phyloP scores from a whole-genome alignment of 2,888 invertebrate species.

The Epiblema foenella region DNA sequence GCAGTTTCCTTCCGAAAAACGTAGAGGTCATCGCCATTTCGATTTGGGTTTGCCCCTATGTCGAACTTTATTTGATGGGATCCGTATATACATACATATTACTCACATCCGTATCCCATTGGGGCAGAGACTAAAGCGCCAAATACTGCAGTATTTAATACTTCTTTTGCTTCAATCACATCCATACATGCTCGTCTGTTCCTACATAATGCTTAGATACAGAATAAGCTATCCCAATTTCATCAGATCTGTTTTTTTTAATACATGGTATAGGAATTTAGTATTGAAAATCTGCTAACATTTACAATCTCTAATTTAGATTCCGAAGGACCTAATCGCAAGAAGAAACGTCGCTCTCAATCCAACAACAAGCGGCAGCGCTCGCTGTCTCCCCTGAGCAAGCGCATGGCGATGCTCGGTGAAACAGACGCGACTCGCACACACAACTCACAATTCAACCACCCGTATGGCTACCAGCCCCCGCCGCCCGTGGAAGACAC shows the following conservation, averaged over 20 bases:
- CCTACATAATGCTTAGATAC: background rate
- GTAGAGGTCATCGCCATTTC: too few species aligned
- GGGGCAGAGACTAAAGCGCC: too few species aligned
- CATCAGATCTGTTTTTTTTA: background rate
- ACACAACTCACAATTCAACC: slow-evolving; percentile 88
- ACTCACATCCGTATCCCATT: too few species aligned
- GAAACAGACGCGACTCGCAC: slow-evolving; percentile 79
- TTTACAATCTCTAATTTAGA: slow-evolving; percentile 58
- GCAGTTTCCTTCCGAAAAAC: too few species aligned
- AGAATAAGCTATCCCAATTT: background rate
- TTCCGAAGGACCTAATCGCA: slow-evolving; percentile 81
- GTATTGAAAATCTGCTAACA: background rate
- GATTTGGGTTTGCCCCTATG: too few species aligned
- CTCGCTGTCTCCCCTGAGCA: slow-evolving; percentile 92
- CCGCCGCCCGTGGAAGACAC: slow-evolving; percentile 79
- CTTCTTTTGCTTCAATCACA: too few species aligned
- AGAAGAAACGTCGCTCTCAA: slow-evolving; percentile 85
- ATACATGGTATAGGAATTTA: background rate
- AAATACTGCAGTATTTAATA: too few species aligned
- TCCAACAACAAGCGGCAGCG: slow-evolving; percentile 87
- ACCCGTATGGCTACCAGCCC: slow-evolving; percentile 86
- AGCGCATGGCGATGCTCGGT: slow-evolving; percentile 91
- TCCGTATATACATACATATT: too few species aligned
- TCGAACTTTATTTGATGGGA: too few species aligned
- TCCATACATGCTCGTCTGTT: too few species aligned